phyloP scores from a whole-genome alignment of 2,888 invertebrate genomes.

The Morpho deidamia region DNA sequence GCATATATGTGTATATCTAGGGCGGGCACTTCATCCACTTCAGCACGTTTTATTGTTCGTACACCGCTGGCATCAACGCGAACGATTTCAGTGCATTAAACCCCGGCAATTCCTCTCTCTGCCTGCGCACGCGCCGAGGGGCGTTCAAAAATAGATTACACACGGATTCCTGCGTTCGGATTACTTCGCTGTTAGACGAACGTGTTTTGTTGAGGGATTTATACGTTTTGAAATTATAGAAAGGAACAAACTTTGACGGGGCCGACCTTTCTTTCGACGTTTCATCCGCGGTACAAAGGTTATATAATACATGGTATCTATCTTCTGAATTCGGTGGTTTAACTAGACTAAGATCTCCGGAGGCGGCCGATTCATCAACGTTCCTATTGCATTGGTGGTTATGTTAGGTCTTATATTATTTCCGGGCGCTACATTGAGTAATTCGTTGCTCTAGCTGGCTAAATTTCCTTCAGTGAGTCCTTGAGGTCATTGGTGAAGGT shows the following conservation, averaged over 20 bases:
- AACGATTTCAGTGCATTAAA: conserved; percentile 54
- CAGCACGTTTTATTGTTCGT: conserved; percentile 21
- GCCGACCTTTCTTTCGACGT: no score
- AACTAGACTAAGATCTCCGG: no score
- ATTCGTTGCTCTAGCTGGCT: no score
- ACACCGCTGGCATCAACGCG: conserved; percentile 21
- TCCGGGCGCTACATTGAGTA: no score
- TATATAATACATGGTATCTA: no score
- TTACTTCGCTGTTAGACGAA: conserved; percentile 25
- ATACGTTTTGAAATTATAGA: conserved; percentile 14
- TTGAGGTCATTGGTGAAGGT: no score
- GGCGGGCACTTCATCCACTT: conserved; percentile 14
- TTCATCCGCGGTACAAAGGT: no score
- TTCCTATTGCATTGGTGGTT: no score
- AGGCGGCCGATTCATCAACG: no score
- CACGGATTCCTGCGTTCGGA: conserved; percentile 48
- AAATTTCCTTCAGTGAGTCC: no score
- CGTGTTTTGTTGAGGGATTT: conserved; percentile 24
- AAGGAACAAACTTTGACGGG: not conserved
- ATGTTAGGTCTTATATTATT: no score
- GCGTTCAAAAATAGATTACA: conserved; percentile 59
- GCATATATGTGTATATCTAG: not conserved
- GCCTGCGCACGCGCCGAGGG: conserved; percentile 56
- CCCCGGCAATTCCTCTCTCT: conserved; percentile 29
- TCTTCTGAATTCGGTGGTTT: no score